Evolutionary conservation across 2,113 vertebrate genomes (phyloP).

Genomic region (Gulo gulo): DNA sequence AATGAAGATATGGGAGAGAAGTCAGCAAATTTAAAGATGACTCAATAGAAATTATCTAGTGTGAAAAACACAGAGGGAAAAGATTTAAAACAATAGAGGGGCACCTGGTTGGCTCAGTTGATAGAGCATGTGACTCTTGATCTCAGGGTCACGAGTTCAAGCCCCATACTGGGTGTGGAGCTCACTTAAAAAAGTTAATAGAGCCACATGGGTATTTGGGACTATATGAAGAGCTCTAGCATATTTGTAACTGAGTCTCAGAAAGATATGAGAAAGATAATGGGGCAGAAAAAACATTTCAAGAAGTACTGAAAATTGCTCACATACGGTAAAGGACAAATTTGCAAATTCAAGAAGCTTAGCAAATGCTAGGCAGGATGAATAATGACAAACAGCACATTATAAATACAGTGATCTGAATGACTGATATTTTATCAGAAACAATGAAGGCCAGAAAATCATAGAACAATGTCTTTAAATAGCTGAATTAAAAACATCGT

Average conservation of each 20-base stretch:
- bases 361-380: not conserved
- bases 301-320: not conserved
- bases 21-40: not conserved
- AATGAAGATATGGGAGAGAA: not conserved
- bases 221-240: not conserved
- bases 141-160: not conserved
- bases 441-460: not conserved
- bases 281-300: not conserved
- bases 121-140: not conserved
- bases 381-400: not conserved
- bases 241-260: not conserved
- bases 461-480: not conserved
- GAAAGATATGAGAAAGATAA: not conserved
- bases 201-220: not conserved
- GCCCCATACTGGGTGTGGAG: not conserved
- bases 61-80: not conserved
- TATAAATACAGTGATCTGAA: not conserved
- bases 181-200: not conserved
- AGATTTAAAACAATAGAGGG: not conserved
- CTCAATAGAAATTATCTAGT: not conserved
- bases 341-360: not conserved
- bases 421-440: not conserved
- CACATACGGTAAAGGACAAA: not conserved
- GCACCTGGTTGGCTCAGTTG: not conserved
- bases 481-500: not conserved